A percentile compares a stretch with the other conserved stretches of the same genome.
phyloP scores from a whole-genome alignment of 1,140 invertebrate species.

The Formica exsecta region DNA sequence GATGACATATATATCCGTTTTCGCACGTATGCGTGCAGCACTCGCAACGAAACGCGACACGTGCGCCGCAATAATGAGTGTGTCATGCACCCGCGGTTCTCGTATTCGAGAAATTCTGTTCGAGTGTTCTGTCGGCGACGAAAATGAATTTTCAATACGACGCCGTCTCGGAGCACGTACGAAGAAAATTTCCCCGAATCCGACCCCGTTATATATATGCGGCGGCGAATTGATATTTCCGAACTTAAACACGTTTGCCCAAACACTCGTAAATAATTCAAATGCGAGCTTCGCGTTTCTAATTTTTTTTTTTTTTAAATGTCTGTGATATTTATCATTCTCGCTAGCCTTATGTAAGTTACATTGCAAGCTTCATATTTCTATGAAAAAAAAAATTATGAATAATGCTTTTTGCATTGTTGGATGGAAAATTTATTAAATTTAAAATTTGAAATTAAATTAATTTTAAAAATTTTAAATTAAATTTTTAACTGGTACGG shows the following conservation, averaged over 20 bases:
- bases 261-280: background rate
- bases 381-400: background rate
- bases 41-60: constrained; percentile 34
- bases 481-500: background rate
- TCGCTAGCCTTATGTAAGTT: background rate
- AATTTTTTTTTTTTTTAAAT: constrained; percentile 1
- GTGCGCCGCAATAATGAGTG: constrained; percentile 39
- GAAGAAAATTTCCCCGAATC: constrained; percentile 40
- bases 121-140: background rate
- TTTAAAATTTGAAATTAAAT: too few relatives aligned
- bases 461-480: too few relatives aligned
- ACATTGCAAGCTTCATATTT: background rate
- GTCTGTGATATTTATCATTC: constrained; percentile 2
- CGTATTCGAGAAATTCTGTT: constrained; percentile 36
- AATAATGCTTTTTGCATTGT: background rate
- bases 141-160: constrained; percentile 44
- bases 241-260: constrained; percentile 49
- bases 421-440: background rate
- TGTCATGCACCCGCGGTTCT: constrained; percentile 40
- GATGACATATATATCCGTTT: constrained; percentile 47
- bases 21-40: constrained; percentile 37
- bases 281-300: background rate
- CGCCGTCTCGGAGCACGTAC: background rate
- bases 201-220: constrained; percentile 30
- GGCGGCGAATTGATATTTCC: constrained; percentile 24